A percentile compares a stretch with the other conserved stretches of the same genome.
Conservation (phyloP, 2,113 vertebrate genomes). For the Dicerorhinus sumatrensis region DNA sequence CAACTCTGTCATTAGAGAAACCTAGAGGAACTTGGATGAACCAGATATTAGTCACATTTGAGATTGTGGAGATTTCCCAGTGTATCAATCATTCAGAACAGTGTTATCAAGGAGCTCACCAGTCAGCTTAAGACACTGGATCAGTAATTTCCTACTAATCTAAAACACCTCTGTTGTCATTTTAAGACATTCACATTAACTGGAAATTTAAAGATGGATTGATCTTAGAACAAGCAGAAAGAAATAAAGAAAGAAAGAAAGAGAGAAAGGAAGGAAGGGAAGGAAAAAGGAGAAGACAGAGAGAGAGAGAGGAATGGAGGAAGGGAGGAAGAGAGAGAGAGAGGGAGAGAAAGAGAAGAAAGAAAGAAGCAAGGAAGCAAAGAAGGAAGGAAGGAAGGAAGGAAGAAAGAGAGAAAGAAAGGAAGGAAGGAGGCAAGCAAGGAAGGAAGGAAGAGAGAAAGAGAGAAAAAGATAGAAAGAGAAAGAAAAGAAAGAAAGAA, state of each 20-base stretch:
- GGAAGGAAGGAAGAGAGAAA: too few species aligned
- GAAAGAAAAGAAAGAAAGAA: rapidly evolving
- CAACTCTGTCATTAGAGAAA: neutral
- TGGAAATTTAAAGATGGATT: neutral
- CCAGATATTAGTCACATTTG: neutral
- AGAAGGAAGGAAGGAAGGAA: too few species aligned
- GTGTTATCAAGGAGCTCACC: neutral
- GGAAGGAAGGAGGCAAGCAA: neutral
- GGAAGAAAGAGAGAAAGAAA: neutral
- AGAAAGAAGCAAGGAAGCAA: too few species aligned
- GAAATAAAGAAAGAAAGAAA: neutral
- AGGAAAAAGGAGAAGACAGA: neutral
- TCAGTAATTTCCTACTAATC: neutral
- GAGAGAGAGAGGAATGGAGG: rapidly evolving
- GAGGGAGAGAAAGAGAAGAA: neutral
- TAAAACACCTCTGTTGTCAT: neutral
- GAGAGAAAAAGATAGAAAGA: too few species aligned
- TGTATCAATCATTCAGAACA: neutral
- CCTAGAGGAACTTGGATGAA: neutral
- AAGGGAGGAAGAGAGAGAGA: neutral
- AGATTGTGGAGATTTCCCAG: neutral
- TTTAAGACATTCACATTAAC: neutral
- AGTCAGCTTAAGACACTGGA: neutral
- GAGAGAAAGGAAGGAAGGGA: too few species aligned
- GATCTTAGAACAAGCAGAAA: neutral